Conservation (phyloP, 2,888 invertebrate species). For the Campaea margaritaria region DNA sequence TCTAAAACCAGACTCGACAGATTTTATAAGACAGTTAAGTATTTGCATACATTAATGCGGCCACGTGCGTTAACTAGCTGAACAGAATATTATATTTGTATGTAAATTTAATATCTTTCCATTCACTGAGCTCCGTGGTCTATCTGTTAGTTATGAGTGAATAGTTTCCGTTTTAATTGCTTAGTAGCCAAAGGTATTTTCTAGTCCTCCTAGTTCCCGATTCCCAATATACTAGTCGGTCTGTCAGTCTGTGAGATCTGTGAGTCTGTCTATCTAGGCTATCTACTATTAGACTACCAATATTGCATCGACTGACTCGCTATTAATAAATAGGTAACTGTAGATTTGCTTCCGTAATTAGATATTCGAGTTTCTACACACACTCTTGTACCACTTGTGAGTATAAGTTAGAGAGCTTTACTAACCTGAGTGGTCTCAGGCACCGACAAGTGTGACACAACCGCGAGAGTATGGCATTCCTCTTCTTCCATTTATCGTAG, state of each 20-base stretch:
- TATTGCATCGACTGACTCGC: too few relatives aligned
- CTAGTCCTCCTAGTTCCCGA: too few relatives aligned
- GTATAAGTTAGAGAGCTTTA: neutral
- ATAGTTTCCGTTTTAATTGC: too few relatives aligned
- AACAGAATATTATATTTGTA: constrained; percentile 6
- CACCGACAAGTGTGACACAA: constrained; percentile 97
- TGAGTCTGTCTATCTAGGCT: too few relatives aligned
- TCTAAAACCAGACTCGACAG: constrained; percentile 14
- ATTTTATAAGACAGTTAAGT: constrained; percentile 12
- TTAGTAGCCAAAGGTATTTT: too few relatives aligned
- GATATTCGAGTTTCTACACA: neutral
- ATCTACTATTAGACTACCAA: too few relatives aligned
- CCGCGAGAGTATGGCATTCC: constrained; percentile 91
- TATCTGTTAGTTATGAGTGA: too few relatives aligned
- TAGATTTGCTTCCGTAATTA: too few relatives aligned
- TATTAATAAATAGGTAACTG: too few relatives aligned
- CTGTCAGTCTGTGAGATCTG: too few relatives aligned
- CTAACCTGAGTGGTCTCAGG: constrained; percentile 90
- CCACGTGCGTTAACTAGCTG: constrained; percentile 6
- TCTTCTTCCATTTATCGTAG: constrained; percentile 96
- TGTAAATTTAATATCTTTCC: constrained; percentile 18
- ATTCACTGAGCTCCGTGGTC: too few relatives aligned
- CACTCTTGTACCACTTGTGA: neutral
- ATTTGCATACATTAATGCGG: constrained; percentile 22
- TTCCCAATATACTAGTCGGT: too few relatives aligned